Percentiles rank a stretch among this genome's conserved stretches.
phyloP scores from a whole-genome alignment of 2,888 invertebrate species.

The Agrochola circellaris region DNA sequence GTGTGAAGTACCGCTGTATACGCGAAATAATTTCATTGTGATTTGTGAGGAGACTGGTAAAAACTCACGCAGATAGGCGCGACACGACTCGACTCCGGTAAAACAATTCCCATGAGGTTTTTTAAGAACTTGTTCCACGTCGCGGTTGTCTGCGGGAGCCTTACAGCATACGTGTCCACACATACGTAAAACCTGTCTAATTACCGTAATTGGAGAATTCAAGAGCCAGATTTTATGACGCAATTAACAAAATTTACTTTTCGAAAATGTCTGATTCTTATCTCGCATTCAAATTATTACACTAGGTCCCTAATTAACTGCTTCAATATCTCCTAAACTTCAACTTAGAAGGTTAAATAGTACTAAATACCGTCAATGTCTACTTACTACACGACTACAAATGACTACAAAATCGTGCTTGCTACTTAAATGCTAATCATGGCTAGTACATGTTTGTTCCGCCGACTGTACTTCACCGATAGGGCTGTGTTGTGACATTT shows the following conservation, averaged over 20 bases:
- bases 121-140: too few relatives aligned
- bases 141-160: too few relatives aligned
- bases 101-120: too few relatives aligned
- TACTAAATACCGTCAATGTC: constrained; percentile 1
- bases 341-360: background rate
- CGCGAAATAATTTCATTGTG: background rate
- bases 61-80: too few relatives aligned
- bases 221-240: constrained; percentile 25
- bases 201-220: constrained; percentile 25
- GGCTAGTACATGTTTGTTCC: constrained; percentile 25
- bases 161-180: background rate
- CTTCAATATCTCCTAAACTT: constrained; percentile 26
- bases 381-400: constrained; percentile 15
- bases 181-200: constrained; percentile 1
- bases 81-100: too few relatives aligned
- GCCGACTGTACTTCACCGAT: constrained; percentile 48
- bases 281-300: constrained; percentile 31
- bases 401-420: constrained; percentile 48
- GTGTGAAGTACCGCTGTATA: background rate
- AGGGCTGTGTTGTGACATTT: constrained; percentile 58
- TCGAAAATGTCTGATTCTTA: constrained; percentile 27
- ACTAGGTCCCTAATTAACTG: constrained; percentile 29
- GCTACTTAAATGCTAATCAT: constrained; percentile 50
- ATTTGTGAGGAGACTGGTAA: background rate
- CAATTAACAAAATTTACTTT: constrained; percentile 39